A percentile compares a stretch with the other conserved stretches of the same genome.
Evolutionary conservation across 2,888 invertebrate genomes (phyloP).

Genomic region (Plagodis dolabraria): DNA sequence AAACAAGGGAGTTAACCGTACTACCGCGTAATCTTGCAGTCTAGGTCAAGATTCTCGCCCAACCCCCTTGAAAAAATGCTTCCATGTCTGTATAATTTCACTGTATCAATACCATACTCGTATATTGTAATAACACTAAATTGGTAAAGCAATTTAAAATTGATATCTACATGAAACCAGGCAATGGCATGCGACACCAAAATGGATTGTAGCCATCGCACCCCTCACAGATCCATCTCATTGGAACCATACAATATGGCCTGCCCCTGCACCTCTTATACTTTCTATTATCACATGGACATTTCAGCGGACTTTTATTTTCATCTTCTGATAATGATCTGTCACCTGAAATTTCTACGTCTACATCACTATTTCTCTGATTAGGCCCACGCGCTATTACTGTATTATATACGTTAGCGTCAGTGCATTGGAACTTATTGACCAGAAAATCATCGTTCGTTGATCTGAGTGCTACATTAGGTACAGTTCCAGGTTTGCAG

Average conservation of each 20-base stretch:
- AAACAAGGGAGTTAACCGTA: too few relatives aligned
- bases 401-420: too few relatives aligned
- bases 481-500: background rate
- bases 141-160: background rate
- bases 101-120: too few relatives aligned
- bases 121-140: too few relatives aligned
- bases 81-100: too few relatives aligned
- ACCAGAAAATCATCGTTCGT: background rate
- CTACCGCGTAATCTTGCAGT: too few relatives aligned
- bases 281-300: background rate
- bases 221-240: slow-evolving; percentile 1
- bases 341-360: background rate
- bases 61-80: too few relatives aligned
- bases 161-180: slow-evolving; percentile 6
- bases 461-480: background rate
- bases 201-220: slow-evolving; percentile 1
- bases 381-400: too few relatives aligned
- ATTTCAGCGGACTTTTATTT: background rate
- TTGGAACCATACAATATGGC: slow-evolving; percentile 13
- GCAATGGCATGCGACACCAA: slow-evolving; percentile 14
- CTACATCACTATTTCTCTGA: background rate
- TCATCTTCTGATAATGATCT: background rate
- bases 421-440: too few relatives aligned
- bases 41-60: too few relatives aligned
- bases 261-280: background rate